Evolutionary conservation across 2,113 vertebrate genomes (phyloP), one percentile per base, ranked within the genome.

Genomic region (Etia nguti): DNA sequence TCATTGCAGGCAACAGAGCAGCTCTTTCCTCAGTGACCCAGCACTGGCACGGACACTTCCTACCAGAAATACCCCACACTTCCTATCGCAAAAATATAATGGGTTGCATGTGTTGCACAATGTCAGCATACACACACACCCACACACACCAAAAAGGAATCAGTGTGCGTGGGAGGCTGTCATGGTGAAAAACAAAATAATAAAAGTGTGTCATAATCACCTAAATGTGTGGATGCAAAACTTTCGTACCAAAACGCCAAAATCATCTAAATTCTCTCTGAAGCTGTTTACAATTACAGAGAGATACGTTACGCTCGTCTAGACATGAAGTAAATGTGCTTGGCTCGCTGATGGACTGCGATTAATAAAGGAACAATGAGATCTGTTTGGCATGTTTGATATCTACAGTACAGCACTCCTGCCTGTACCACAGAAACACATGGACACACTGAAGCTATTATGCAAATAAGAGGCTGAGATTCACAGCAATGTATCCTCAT

Each of bases 31-130:
- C 20, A 10, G 75, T 84, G 91, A 92, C 86, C 90, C 29, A n/a
- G 24, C 41, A n/a, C 81, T 88, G 87, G 86, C 89, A 86, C 43
- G 8, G 80, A n/a, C 29, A 26, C 89, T 91, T 94, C 92, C 90
- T 84, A 54, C 65, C 88, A 85, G 85, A 88, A 90, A 81, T 73
- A 85, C 60, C 88, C 20, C 82, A 36, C 50, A 79, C 89, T 89
- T 92, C 91, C 86, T n/a, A 55, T 55, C 43, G 16, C 8, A 2
- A 34, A 43, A 16, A 87, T 26, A 85, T 26, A 79, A 90, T 11
- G 15, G 50, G 65, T 41, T 29, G 57, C 70, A 55, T 41, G 62
- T 62, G 65, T 43, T 77, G 79, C 56, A 1, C 24, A 20, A 38
- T 38, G 34, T 65, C 60, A 22, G 6, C 41, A 48, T 26, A 20